These are phyloP conservation scores for Cepaea hortensis DNA, from an alignment of 2,888 invertebrate species.

Conservation along the genomic window DNA sequence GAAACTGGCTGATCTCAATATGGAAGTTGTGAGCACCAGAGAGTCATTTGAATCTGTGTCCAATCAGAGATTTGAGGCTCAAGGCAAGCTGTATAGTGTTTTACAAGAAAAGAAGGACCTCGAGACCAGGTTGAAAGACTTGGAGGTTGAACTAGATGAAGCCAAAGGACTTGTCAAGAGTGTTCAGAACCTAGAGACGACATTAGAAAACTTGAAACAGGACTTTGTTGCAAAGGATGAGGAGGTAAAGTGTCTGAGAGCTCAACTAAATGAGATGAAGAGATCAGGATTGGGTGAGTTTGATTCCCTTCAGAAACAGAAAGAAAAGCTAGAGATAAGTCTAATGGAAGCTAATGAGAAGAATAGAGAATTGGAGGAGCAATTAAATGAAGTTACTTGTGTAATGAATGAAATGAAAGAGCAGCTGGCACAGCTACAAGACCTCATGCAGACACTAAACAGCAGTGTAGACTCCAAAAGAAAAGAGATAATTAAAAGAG, in stretches of 20 bases:
- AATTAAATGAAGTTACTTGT: conserved; percentile 33
- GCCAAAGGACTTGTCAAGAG: neutral
- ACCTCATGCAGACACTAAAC: conserved; percentile 41
- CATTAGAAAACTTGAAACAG: neutral
- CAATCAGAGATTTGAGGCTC: conserved; percentile 36
- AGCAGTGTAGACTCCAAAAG: conserved; percentile 45
- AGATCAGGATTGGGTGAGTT: conserved; percentile 18
- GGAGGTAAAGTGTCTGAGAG: conserved; percentile 24
- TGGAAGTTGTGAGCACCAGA: conserved; percentile 32
- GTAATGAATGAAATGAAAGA: conserved; percentile 40
- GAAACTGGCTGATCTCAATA: conserved; percentile 38
- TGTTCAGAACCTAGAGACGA: neutral
- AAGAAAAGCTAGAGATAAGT: conserved; percentile 28
- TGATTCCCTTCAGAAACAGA: conserved; percentile 24
- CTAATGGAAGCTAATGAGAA: conserved; percentile 28
- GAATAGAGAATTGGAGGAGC: conserved; percentile 37
- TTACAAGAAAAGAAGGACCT: conserved; percentile 17
- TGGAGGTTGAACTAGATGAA: conserved; percentile 18
- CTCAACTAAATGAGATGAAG: neutral
- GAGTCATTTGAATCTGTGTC: conserved; percentile 43
- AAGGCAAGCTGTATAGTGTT: conserved; percentile 24
- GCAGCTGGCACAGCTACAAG: conserved; percentile 40
- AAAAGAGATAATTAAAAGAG: conserved; percentile 43
- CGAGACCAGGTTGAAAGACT: conserved; percentile 8
- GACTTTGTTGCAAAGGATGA: conserved; percentile 34